Evolutionary conservation across 2,888 invertebrate genomes (phyloP), one percentile per base, ranked within the genome.

Genomic region (Saturnia japonica): DNA sequence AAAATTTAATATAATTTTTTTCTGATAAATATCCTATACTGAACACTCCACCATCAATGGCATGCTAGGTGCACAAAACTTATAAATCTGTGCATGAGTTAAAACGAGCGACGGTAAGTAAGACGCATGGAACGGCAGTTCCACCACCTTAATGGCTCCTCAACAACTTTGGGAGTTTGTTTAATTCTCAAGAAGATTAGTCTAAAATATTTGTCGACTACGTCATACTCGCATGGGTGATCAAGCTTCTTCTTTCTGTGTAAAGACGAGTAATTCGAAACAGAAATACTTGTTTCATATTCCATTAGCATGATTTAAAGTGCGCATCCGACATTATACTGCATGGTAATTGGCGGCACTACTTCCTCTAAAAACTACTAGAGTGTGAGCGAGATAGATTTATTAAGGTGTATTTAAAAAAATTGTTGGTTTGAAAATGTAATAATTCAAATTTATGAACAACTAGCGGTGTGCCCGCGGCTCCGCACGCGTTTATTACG

Each of bases 61-160:
- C 74, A 72, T 80, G 79, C 74, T 78, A 72, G 60, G 76, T 74
- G 74, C 76, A 66, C 75, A 72, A 72, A 76, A 79, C 80, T 80
- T 84, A 84, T 87, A 88, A 88, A 88, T 87, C 85, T 83, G 74
- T 72, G 71, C 75, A 77, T 77, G 82, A 82, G 84, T 88, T 86
- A 86, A 86, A 84, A 83, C 77, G 77, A 75, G 75, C 76, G 67
- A 74, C 74, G 74, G 83, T 87, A 89, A 90, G 88, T 84, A 86
- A 89, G 88, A 90, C 80, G 79, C 82, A 89, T 87, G 81, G 77
- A 76, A 85, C 78, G 72, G 78, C 75, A 76, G 77, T 78, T 74
- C 25, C 42, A 67, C 62, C 68, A 71, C 62, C 68, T 68, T 71
- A 68, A 71, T 71, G 47, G 71, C 71, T 51, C 68, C 42, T 51